These are phyloP conservation scores for Gonioctena quinquepunctata DNA, from an alignment of 1,140 invertebrate genomes.

Conservation along the genomic window DNA sequence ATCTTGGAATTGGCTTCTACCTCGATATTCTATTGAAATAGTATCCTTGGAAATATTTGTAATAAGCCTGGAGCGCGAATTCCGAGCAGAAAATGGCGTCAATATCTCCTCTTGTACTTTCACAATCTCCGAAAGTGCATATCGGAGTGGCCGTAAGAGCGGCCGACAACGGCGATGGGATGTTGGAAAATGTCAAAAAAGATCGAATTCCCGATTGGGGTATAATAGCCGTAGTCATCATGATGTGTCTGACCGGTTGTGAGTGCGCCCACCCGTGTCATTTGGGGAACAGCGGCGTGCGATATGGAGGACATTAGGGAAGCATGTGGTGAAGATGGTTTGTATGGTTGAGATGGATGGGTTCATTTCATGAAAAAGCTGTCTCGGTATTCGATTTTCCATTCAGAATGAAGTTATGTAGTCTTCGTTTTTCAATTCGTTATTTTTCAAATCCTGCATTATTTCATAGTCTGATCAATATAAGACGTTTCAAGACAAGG, in stretches of 20 bases:
- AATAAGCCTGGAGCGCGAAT: background rate
- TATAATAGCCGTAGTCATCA: conserved; percentile 27
- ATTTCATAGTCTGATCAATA: too few relatives aligned
- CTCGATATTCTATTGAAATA: too few relatives aligned
- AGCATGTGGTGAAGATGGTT: too few relatives aligned
- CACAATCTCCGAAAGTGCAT: conserved; percentile 4
- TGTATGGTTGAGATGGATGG: too few relatives aligned
- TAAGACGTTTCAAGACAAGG: too few relatives aligned
- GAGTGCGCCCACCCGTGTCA: conserved; percentile 14
- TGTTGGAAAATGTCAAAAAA: conserved; percentile 7
- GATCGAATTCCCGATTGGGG: conserved; percentile 1
- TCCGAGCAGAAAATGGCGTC: background rate
- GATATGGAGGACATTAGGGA: background rate
- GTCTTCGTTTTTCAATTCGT: too few relatives aligned
- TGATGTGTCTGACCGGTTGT: conserved; percentile 25
- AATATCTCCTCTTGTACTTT: background rate
- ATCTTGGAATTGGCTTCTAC: too few relatives aligned
- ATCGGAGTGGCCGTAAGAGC: background rate
- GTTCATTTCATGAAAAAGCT: too few relatives aligned
- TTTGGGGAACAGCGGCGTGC: background rate
- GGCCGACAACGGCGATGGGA: conserved; percentile 11
- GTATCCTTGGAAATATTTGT: background rate
- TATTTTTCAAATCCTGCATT: too few relatives aligned
- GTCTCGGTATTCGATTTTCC: too few relatives aligned
- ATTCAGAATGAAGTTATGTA: too few relatives aligned